Conservation (phyloP, 2,797 vertebrate species). For the Danio jaintianensis region DNA sequence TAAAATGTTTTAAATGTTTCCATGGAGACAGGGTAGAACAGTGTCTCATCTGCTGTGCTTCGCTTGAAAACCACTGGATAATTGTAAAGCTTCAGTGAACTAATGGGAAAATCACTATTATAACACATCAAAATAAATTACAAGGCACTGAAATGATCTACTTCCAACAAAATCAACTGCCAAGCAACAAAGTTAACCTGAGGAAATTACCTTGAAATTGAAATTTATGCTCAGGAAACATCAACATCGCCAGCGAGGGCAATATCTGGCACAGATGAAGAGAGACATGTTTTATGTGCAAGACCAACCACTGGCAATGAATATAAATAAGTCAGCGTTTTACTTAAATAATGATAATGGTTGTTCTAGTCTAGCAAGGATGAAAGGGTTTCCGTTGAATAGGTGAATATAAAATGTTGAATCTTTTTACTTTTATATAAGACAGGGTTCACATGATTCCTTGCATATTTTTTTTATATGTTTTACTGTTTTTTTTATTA, state of each 20-base stretch:
- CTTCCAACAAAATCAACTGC: constrained; percentile 1
- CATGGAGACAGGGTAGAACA: constrained; percentile 47
- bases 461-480: no score
- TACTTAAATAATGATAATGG: neutral
- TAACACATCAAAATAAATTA: constrained; percentile 26
- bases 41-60: constrained; percentile 9
- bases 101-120: constrained; percentile 45
- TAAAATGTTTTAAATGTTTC: constrained; percentile 33
- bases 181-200: constrained; percentile 25
- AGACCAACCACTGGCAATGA: neutral
- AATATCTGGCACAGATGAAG: constrained; percentile 13
- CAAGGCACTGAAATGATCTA: constrained; percentile 23
- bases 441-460: neutral
- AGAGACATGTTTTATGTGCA: neutral
- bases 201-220: constrained; percentile 31
- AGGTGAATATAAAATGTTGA: no score
- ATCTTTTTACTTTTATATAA: neutral
- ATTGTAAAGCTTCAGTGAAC: constrained; percentile 42
- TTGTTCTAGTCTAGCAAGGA: neutral
- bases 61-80: constrained; percentile 42
- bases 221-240: constrained; percentile 19
- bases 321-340: neutral
- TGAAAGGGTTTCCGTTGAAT: neutral
- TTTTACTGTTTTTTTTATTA: no score
- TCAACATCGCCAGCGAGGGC: neutral